Percentiles rank a stretch among this genome's conserved stretches.
These are phyloP conservation scores for Stenodema calcarata DNA, from an alignment of 2,888 invertebrate species.

Conservation along the genomic window DNA sequence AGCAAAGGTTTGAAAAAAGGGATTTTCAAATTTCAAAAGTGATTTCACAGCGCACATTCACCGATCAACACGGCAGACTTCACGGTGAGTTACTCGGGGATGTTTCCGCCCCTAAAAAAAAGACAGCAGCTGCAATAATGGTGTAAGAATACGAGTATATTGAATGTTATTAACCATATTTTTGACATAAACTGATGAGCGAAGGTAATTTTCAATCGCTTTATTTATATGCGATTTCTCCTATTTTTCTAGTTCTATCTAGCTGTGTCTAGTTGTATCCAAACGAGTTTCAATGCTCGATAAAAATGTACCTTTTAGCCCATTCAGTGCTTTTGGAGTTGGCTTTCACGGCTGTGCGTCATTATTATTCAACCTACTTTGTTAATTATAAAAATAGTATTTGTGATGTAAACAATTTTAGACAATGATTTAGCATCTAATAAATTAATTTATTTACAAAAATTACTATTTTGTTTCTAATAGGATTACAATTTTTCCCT, in stretches of 20 bases:
- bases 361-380: not conserved
- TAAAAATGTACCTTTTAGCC: not conserved
- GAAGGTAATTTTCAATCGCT: not conserved
- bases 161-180: not conserved
- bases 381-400: not conserved
- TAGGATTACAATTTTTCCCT: not conserved
- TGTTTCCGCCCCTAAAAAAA: not conserved
- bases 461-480: not conserved
- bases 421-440: not conserved
- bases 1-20: slow-evolving; percentile 71
- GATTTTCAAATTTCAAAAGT: slow-evolving; percentile 73
- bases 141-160: not conserved
- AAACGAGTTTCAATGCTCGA: not conserved
- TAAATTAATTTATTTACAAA: slow-evolving; percentile 34
- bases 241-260: not conserved
- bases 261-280: not conserved
- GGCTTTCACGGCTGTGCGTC: not conserved
- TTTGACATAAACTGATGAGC: not conserved
- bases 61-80: slow-evolving; percentile 36
- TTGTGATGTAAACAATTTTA: not conserved
- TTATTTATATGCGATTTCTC: not conserved
- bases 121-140: not conserved
- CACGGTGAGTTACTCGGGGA: slow-evolving; percentile 31
- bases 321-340: not conserved
- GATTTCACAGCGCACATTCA: slow-evolving; percentile 58